Conservation (phyloP, 2,888 invertebrate genomes). For the Hyposoter didymator region DNA sequence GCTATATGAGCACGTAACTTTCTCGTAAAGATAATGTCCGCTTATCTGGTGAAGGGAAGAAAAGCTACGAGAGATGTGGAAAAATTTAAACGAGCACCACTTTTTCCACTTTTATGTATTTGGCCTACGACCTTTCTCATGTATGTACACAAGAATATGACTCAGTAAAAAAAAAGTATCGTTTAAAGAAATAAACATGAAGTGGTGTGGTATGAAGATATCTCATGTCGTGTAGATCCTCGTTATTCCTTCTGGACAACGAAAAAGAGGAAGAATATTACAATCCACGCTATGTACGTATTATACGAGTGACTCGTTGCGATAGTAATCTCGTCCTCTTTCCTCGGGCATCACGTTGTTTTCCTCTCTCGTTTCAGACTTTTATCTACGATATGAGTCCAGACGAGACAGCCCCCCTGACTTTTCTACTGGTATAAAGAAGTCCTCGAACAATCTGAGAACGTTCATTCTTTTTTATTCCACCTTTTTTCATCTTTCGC, state of each 20-base stretch:
- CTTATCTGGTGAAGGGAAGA: slow-evolving; percentile 54
- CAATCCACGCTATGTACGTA: slow-evolving; percentile 47
- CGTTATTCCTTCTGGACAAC: slow-evolving; percentile 49
- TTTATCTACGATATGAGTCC: slow-evolving; percentile 60
- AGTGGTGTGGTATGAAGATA: slow-evolving; percentile 55
- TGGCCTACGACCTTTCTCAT: slow-evolving; percentile 40
- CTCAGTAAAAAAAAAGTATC: slow-evolving; percentile 31
- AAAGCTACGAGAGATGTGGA: slow-evolving; percentile 30
- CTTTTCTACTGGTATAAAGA: slow-evolving; percentile 47
- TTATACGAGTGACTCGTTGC: slow-evolving; percentile 53
- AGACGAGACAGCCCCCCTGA: slow-evolving; percentile 65
- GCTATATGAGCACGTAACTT: slow-evolving; percentile 11
- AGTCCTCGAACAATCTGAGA: slow-evolving; percentile 30
- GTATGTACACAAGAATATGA: slow-evolving; percentile 29
- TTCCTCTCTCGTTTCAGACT: slow-evolving; percentile 35
- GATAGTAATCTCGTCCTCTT: slow-evolving; percentile 60
- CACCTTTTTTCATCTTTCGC: slow-evolving; percentile 16
- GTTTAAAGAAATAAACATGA: slow-evolving; percentile 56
- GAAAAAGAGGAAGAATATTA: slow-evolving; percentile 53
- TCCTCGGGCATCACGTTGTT: slow-evolving; percentile 54
- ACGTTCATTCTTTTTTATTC: slow-evolving; percentile 46
- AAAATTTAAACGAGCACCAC: slow-evolving; percentile 48
- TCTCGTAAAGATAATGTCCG: slow-evolving; percentile 48
- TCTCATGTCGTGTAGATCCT: slow-evolving; percentile 43
- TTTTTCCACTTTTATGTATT: slow-evolving; percentile 57